phyloP scores from a whole-genome alignment of 2,888 invertebrate genomes.

The Yponomeuta malinellus region DNA sequence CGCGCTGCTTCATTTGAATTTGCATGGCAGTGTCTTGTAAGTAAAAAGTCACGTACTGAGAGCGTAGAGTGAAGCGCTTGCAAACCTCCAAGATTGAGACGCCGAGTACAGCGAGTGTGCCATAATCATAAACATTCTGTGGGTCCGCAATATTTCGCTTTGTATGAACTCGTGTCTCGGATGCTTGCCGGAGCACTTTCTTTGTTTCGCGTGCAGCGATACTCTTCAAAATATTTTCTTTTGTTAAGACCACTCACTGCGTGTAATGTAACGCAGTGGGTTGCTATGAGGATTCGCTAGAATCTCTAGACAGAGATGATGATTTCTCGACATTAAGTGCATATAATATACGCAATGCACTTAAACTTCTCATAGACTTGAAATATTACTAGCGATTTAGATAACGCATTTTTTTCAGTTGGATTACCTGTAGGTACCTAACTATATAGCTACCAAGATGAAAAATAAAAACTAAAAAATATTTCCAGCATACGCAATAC shows the following conservation, averaged over 20 bases:
- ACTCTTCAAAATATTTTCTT: slow-evolving; percentile 69
- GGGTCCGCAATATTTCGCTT: slow-evolving; percentile 64
- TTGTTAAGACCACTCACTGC: slow-evolving; percentile 64
- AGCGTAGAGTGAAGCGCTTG: background rate
- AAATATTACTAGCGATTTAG: too few species aligned
- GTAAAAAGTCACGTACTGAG: slow-evolving; percentile 4
- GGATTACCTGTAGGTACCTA: too few species aligned
- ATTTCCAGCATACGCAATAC: background rate
- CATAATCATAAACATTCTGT: slow-evolving; percentile 69
- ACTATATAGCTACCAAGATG: too few species aligned
- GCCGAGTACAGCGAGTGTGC: slow-evolving; percentile 47
- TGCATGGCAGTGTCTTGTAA: slow-evolving; percentile 5
- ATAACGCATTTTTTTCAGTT: too few species aligned
- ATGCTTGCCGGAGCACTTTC: slow-evolving; percentile 52
- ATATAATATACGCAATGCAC: too few species aligned
- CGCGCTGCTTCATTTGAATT: slow-evolving; percentile 10
- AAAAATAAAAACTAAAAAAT: background rate
- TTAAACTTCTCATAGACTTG: too few species aligned
- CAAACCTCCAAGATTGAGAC: slow-evolving; percentile 55
- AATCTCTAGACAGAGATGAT: too few species aligned
- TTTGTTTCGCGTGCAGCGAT: slow-evolving; percentile 67
- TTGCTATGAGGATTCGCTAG: too few species aligned
- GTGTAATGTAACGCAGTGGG: slow-evolving; percentile 31
- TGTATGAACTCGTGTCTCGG: slow-evolving; percentile 51
- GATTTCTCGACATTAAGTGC: too few species aligned